These are phyloP conservation scores for Enteromius radiatus DNA, from an alignment of 2,797 vertebrate genomes.

Conservation along the genomic window DNA sequence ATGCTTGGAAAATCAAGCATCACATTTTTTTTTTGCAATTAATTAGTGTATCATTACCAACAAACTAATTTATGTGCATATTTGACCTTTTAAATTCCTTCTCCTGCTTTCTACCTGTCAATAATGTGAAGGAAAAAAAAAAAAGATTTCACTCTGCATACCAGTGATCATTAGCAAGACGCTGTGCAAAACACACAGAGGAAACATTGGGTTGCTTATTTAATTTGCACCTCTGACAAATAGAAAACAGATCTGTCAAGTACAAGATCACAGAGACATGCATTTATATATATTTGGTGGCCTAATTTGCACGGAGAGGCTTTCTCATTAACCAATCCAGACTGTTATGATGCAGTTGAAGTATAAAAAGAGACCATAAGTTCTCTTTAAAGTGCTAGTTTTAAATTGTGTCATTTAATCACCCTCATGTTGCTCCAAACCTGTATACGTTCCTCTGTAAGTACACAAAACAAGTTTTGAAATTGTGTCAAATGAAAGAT, in stretches of 20 bases:
- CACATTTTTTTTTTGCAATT: constrained; percentile 60
- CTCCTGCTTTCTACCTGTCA: constrained; percentile 48
- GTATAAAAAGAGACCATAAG: background rate
- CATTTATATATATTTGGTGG: constrained; percentile 6
- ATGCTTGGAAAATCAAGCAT: constrained; percentile 59
- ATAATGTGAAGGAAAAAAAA: constrained; percentile 46
- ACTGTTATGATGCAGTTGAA: background rate
- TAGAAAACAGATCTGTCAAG: constrained; percentile 22
- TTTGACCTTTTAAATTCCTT: constrained; percentile 52
- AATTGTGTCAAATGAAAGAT: background rate
- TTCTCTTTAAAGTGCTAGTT: background rate
- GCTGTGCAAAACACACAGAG: constrained; percentile 54
- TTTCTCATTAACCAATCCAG: background rate
- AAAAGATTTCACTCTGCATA: constrained; percentile 53
- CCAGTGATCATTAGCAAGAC: constrained; percentile 64
- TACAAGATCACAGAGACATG: constrained; percentile 23
- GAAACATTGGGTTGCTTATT: constrained; percentile 51
- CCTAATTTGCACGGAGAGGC: background rate
- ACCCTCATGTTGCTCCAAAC: background rate
- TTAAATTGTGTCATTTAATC: background rate
- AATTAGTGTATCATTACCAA: constrained; percentile 66
- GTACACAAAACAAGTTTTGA: background rate
- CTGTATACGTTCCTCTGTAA: background rate
- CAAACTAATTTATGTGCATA: constrained; percentile 66
- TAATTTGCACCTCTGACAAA: constrained; percentile 39